A percentile compares a stretch with the other conserved stretches of the same genome.
Conservation (phyloP, 2,113 vertebrate genomes). For the Gnathonemus longibarbis region DNA sequence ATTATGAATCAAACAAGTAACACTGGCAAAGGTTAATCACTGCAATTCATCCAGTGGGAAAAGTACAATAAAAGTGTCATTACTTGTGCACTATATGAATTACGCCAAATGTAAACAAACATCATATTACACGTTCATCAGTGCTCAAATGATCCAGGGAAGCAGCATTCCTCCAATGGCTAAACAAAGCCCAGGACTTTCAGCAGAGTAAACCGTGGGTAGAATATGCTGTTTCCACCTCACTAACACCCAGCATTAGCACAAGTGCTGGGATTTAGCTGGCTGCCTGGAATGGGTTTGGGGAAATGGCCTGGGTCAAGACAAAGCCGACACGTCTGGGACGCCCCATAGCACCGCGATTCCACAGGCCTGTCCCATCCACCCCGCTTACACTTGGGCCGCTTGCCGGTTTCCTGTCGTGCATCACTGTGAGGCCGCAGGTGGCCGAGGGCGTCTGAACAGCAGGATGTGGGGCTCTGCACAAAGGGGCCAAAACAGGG, state of each 20-base stretch:
- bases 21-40: neutral
- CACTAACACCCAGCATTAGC: neutral
- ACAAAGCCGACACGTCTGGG: neutral
- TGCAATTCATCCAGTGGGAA: neutral
- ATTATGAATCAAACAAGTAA: neutral
- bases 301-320: neutral
- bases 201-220: neutral
- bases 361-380: neutral
- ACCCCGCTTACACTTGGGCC: neutral
- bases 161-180: neutral
- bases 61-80: neutral
- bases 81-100: neutral
- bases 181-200: neutral
- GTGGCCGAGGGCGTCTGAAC: conserved; percentile 55
- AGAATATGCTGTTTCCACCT: neutral
- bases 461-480: conserved; percentile 68
- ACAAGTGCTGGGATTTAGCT: neutral
- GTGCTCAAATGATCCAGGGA: neutral
- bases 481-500: neutral
- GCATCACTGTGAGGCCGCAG: conserved; percentile 37
- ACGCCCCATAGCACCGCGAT: neutral
- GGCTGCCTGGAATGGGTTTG: neutral
- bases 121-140: neutral
- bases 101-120: neutral
- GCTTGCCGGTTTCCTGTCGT: neutral